A percentile compares a stretch with the other conserved stretches of the same genome.
These are phyloP conservation scores for Lissocephala sabroskyi DNA, from an alignment of 2,888 invertebrate genomes.

Conservation along the genomic window DNA sequence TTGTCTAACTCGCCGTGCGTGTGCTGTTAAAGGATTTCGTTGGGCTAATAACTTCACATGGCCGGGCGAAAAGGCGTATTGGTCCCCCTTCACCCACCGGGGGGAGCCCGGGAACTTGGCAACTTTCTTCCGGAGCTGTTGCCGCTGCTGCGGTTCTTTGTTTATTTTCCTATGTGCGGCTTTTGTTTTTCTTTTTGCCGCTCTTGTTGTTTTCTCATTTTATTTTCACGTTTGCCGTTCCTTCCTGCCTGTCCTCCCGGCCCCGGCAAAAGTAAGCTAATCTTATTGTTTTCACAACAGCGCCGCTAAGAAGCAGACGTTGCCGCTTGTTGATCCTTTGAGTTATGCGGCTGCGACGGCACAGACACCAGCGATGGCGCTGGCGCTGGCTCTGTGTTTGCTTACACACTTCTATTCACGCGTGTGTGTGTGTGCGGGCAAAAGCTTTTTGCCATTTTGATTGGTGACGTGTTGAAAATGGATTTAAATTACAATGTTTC, in stretches of 20 bases:
- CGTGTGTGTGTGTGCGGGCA: too few species aligned
- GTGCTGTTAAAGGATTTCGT: conserved; percentile 63
- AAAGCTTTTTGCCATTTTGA: conserved; percentile 59
- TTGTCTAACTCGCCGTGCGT: conserved; percentile 47
- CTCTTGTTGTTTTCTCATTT: conserved; percentile 48
- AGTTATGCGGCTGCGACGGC: conserved; percentile 50
- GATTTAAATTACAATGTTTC: conserved; percentile 69
- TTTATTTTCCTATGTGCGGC: conserved; percentile 57
- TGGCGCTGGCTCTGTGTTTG: conserved; percentile 26
- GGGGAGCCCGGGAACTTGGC: background rate
- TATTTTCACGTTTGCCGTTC: conserved; percentile 50
- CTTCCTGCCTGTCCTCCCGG: conserved; percentile 10
- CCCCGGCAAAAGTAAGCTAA: conserved; percentile 59
- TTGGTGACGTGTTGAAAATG: conserved; percentile 68
- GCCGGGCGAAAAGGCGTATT: conserved; percentile 3
- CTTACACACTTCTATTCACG: conserved; percentile 41
- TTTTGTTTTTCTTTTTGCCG: conserved; percentile 45
- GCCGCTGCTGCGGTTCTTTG: conserved; percentile 27
- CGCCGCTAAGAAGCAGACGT: conserved; percentile 18
- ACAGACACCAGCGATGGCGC: conserved; percentile 7
- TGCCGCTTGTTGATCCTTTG: conserved; percentile 57
- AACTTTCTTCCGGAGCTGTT: too few species aligned
- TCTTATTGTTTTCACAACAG: conserved; percentile 60
- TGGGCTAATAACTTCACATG: conserved; percentile 47
- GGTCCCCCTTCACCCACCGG: too few species aligned